A percentile compares a stretch with the other conserved stretches of the same genome.
These are phyloP conservation scores for Ashinkailepas kermadecensis DNA, from an alignment of 2,888 invertebrate genomes.

Conservation along the genomic window DNA sequence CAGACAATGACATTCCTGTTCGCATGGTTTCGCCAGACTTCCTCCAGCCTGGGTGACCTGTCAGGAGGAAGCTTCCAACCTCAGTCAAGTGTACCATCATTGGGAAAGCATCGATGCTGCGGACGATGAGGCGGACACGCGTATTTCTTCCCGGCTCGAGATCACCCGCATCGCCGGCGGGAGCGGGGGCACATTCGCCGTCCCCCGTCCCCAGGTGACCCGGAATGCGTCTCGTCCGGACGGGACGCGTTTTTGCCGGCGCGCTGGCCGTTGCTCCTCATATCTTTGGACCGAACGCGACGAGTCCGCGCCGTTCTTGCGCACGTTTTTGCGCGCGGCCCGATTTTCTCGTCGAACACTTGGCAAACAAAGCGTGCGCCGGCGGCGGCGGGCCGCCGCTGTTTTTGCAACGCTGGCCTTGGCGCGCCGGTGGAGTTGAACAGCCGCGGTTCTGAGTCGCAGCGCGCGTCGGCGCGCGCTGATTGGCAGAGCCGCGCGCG, in stretches of 20 bases:
- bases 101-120: no score
- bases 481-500: not conserved
- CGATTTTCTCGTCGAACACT: not conserved
- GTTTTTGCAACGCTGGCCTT: conserved; percentile 16
- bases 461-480: not conserved
- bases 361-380: conserved; percentile 20
- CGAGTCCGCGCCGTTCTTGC: not conserved
- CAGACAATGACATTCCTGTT: no score
- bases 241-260: not conserved
- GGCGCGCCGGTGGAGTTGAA: not conserved
- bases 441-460: not conserved
- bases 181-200: not conserved
- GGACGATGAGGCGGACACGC: no score
- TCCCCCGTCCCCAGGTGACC: not conserved
- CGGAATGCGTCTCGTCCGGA: not conserved
- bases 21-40: no score
- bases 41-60: no score
- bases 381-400: not conserved
- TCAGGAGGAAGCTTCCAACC: no score
- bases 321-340: not conserved
- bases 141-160: no score
- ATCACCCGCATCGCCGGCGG: not conserved
- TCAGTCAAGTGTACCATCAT: no score
- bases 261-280: not conserved
- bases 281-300: not conserved